Conservation (phyloP, 2,888 invertebrate genomes). For the Teleiodes luculella region DNA sequence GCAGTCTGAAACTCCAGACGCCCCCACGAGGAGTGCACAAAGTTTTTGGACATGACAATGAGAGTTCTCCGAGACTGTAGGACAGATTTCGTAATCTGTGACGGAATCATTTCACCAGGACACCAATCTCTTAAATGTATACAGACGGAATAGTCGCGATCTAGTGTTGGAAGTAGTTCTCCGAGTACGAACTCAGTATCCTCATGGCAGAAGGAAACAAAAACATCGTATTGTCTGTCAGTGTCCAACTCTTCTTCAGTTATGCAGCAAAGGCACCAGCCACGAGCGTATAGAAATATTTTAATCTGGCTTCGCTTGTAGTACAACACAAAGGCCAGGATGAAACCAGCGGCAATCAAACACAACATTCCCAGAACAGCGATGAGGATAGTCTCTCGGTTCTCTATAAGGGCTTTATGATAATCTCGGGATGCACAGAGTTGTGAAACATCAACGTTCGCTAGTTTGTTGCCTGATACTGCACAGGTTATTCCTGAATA, state of each 20-base stretch:
- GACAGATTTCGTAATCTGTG: conserved; percentile 83
- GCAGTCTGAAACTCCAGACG: conserved; percentile 81
- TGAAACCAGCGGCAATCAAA: not conserved
- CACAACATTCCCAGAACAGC: not conserved
- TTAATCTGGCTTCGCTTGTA: not conserved
- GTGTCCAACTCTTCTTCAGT: conserved; percentile 5
- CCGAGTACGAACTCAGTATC: conserved; percentile 85
- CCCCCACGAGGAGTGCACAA: conserved; percentile 72
- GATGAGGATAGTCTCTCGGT: not conserved
- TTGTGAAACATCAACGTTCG: not conserved
- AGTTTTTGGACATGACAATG: conserved; percentile 32
- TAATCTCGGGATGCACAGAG: not conserved
- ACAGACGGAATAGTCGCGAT: conserved; percentile 71
- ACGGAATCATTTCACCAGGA: conserved; percentile 85
- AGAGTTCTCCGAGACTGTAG: conserved; percentile 77
- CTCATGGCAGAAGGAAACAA: conserved; percentile 87
- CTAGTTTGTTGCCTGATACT: not conserved
- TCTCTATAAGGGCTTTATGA: not conserved
- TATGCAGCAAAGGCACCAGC: conserved; percentile 1
- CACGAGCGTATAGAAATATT: not conserved
- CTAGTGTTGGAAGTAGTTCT: conserved; percentile 81
- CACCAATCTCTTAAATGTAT: conserved; percentile 87
- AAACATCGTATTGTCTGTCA: conserved; percentile 82
- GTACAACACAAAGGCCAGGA: not conserved
- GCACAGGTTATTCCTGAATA: not conserved